Evolutionary conservation across 2,797 vertebrate genomes (phyloP).

Genomic region (Mormyrus hasselquistii): DNA sequence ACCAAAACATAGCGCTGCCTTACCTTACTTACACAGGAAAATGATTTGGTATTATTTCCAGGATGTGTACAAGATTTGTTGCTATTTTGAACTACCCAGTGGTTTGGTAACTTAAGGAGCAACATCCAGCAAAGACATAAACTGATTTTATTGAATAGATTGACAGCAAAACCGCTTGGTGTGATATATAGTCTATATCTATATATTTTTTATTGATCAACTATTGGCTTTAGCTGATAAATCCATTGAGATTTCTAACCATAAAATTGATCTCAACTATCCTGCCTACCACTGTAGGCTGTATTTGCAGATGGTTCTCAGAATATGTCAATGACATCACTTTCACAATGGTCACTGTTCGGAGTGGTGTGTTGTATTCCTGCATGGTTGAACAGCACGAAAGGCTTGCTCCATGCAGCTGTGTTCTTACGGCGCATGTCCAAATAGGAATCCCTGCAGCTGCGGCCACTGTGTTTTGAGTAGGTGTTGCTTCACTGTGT

Average conservation of each 20-base stretch:
- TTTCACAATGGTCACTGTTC: neutral
- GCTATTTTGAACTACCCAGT: neutral
- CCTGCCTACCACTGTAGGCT: neutral
- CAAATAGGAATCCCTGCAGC: neutral
- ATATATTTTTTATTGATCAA: neutral
- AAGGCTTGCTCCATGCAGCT: neutral
- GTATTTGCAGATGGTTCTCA: neutral
- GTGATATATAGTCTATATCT: neutral
- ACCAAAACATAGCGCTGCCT: neutral
- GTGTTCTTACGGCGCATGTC: neutral
- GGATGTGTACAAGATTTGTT: neutral
- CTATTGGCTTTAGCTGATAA: neutral
- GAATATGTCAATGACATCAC: neutral
- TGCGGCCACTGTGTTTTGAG: neutral
- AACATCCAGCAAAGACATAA: neutral
- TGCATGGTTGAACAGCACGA: neutral
- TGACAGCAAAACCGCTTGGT: neutral
- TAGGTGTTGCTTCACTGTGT: neutral
- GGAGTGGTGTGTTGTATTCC: neutral
- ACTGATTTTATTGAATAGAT: neutral
- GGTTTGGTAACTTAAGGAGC: neutral
- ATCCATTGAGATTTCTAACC: neutral
- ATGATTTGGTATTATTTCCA: neutral
- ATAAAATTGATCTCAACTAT: neutral
- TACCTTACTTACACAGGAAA: neutral